phyloP scores from a whole-genome alignment of 2,113 vertebrate genomes.

The Apaloderma vittatum region DNA sequence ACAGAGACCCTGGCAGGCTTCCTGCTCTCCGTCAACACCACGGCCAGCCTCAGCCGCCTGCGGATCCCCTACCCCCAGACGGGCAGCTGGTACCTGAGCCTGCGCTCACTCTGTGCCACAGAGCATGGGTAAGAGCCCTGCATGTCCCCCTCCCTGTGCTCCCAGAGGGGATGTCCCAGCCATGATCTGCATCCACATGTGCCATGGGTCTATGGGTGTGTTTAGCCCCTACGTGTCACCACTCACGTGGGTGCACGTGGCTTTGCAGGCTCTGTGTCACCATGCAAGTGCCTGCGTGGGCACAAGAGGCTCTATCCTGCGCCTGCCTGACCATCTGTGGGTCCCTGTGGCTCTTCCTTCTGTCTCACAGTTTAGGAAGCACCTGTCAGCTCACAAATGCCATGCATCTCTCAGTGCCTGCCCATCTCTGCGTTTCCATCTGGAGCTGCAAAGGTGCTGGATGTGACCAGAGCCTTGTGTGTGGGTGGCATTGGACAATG shows the following conservation, averaged over 20 bases:
- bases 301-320: not conserved
- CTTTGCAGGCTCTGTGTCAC: not conserved
- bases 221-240: fast-evolving
- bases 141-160: fast-evolving
- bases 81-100: conserved; percentile 95
- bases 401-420: conserved; percentile 24
- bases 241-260: not conserved
- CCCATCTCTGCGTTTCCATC: not conserved
- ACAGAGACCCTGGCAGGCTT: conserved; percentile 90
- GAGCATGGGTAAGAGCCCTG: conserved; percentile 84
- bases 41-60: conserved; percentile 87
- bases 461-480: not conserved
- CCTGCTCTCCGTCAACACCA: conserved; percentile 87
- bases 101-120: conserved; percentile 89
- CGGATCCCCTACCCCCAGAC: conserved; percentile 96
- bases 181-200: too few relatives aligned
- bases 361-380: not conserved
- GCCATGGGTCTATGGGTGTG: not conserved
- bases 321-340: conserved; percentile 50
- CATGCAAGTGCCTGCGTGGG: not conserved
- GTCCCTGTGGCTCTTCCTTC: conserved; percentile 20
- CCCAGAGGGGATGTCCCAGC: not conserved
- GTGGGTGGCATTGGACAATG: fast-evolving
- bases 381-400: not conserved
- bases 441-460: not conserved